Base-by-base conservation (phyloP, 2,113 vertebrate genomes). In the Petrocephalus zakoni region DNA sequence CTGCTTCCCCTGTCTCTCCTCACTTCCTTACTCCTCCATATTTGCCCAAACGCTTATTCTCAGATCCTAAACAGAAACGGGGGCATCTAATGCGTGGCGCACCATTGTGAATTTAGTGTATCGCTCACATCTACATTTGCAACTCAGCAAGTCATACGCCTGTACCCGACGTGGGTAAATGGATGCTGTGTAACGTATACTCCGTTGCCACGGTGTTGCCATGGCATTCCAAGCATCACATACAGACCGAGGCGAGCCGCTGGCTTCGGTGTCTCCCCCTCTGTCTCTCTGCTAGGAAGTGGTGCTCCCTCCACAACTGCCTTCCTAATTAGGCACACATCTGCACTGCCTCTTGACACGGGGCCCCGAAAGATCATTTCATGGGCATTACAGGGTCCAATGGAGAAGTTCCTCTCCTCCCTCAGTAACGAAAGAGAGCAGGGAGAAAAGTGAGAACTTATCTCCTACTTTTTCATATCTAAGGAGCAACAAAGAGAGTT, bases 361-460 rank as follows among this genome's bases (percentile, higher is more conserved):
- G 10, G n/a, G 11, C 25, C 25, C 34, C 10, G 84, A 89, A 87
- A 87, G 83, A 89, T 94, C 89, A 93, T 94, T 93, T 93, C 90
- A 93, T 86, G 92, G 92, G 85, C 90, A 87, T 93, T 93, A 92
- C 83, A 68, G 86, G 72, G 82, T 86, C 90, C 90, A 90, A 78
- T 53, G 29, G 22, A 87, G 89, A 90, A 89, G 88, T 89, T 52
- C 4, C 6, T 82, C 89, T 90, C 75, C 34, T 91, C 82, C 87
- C 91, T 94, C 92, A 93, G 93, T 92, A 94, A 88, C 78, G 87
- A 68, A 68, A 47, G 56, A 46, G 11, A 7, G 34, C 53, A 19
- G 86, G 90, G 61, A 93, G 93, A 93, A 91, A 92, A 92, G 92
- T 90, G 53, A 51, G 56, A 86, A 85, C 89, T 92, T 94, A 93